Base-by-base conservation (phyloP, 37 sponge, comb jelly and placozoan genomes). In the Eunapius fragilis region DNA sequence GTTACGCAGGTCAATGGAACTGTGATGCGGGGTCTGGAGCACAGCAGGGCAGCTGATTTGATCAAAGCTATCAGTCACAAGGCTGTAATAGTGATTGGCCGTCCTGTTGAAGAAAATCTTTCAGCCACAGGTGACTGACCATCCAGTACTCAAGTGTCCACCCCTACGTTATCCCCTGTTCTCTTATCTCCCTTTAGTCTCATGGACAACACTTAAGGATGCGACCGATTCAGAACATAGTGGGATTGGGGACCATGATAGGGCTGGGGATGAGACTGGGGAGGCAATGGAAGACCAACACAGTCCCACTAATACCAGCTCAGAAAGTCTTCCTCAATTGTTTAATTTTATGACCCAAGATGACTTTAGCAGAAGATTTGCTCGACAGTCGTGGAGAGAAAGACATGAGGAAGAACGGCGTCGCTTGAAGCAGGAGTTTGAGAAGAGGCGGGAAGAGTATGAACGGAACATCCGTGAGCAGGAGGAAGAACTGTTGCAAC, bases 301-400 rank as follows among this genome's bases (percentile, higher is more conserved):
- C 14, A 58, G 58, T 17, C 58, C 58, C 17, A 58, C 22, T 58
- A 58, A 58, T 11, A 58, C 58, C 58, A 58, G 58, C 17, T 58
- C 58, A 58, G 58, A 58, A 58, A 58, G 58, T 17, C 12, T 31
- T 22, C 31, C 74, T 72, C 31, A 33, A 30, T 4, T 49, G 50
- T 26, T 30, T 25, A 28, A 31, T 2, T 26, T 80, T 0, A 24
- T 19, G 19, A 17, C 58, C 14, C 58, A 4, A 58, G 72, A 58
- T 37, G 74, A 89, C 70, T 85, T 91, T 30, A 17, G 78, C 0
- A 69, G 88, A 25, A 68, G 92, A 1, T 80, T 87, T 69, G 92
- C 84, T 81, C 50, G 94, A 10, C 86, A 94, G 78, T 94, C 94
- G 1, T 87, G 88, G 85, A 84, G 91, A 71, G 76, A 90, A 81